A percentile compares a stretch with the other conserved stretches of the same genome.
These are phyloP conservation scores for Trichechus manatus DNA, from an alignment of 2,113 vertebrate genomes.

Conservation along the genomic window DNA sequence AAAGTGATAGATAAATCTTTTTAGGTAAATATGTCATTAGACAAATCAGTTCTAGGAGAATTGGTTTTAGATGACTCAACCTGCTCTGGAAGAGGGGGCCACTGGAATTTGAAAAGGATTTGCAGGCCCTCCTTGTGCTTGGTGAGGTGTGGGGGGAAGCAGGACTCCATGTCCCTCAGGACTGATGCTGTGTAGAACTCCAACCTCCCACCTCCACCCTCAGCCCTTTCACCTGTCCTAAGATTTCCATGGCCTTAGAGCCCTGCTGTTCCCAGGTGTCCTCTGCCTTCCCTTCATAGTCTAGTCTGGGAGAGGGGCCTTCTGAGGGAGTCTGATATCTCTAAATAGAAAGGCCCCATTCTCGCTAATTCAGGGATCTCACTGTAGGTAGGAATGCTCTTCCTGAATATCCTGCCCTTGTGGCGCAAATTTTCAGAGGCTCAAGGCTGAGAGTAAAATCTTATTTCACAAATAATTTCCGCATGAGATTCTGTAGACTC, in stretches of 20 bases:
- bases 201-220: background rate
- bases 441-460: background rate
- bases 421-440: background rate
- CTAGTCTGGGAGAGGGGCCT: background rate
- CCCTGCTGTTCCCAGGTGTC: background rate
- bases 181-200: background rate
- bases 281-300: background rate
- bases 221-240: background rate
- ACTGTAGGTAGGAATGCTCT: background rate
- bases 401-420: background rate
- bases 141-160: too few relatives aligned
- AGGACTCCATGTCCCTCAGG: background rate
- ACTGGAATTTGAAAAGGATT: background rate
- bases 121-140: background rate
- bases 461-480: background rate
- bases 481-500: background rate
- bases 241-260: background rate
- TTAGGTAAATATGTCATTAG: background rate
- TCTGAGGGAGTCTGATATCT: background rate
- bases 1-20: background rate
- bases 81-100: background rate
- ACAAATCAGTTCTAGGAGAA: background rate
- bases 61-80: background rate
- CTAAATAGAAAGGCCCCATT: background rate
- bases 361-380: background rate